These are phyloP conservation scores for Lepus americanus DNA, from an alignment of 2,113 vertebrate genomes.

Conservation along the genomic window DNA sequence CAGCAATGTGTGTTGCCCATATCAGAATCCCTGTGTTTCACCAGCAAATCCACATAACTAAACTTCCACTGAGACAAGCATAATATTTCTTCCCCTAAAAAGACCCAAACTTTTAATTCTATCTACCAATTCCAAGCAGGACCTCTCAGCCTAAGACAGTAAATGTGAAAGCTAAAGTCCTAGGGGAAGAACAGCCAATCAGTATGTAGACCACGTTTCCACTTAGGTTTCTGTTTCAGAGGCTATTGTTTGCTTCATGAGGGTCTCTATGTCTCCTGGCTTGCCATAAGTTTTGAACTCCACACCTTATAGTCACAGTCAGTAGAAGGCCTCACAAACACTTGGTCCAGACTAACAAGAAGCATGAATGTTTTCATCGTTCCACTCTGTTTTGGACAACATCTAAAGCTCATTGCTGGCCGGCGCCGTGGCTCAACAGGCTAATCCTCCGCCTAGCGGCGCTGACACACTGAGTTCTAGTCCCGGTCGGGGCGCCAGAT, in stretches of 20 bases:
- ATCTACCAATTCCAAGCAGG: constrained; percentile 6
- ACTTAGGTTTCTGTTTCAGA: constrained; percentile 7
- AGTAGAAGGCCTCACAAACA: neutral
- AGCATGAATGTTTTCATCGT: neutral
- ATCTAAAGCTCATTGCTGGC: neutral
- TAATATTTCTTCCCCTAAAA: neutral
- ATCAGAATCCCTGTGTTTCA: neutral
- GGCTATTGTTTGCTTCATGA: neutral
- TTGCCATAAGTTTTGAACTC: constrained; percentile 55
- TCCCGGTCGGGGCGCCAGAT: too few relatives aligned
- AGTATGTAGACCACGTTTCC: neutral
- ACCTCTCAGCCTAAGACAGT: neutral
- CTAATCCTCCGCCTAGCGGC: too few relatives aligned
- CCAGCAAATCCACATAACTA: neutral
- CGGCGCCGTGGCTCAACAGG: too few relatives aligned
- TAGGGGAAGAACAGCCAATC: neutral
- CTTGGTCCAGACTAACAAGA: neutral
- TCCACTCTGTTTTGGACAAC: neutral
- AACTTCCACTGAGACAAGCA: neutral
- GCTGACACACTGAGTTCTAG: too few relatives aligned
- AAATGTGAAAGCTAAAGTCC: constrained; percentile 10
- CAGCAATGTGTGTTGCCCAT: neutral
- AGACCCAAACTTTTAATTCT: neutral
- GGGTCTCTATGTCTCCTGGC: neutral
- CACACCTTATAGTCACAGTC: neutral